These are phyloP conservation scores for Melanostigma gelatinosum DNA, from an alignment of 2,113 vertebrate species.

Conservation along the genomic window DNA sequence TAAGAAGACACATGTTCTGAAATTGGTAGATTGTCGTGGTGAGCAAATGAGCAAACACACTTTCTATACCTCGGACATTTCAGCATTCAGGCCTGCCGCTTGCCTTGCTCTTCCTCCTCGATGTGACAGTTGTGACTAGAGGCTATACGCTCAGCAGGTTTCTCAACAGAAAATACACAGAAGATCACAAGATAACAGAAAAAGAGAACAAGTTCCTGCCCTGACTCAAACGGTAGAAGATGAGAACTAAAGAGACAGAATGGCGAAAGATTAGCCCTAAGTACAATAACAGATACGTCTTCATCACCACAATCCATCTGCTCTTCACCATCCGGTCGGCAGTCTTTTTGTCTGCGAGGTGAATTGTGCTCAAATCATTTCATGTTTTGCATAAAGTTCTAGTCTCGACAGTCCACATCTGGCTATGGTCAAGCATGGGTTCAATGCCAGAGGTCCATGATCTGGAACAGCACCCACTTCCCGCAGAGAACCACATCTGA, in stretches of 20 bases:
- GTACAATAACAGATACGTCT: slow-evolving; percentile 10
- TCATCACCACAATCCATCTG: slow-evolving; percentile 15
- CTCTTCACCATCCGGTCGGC: slow-evolving; percentile 9
- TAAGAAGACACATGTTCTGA: slow-evolving; percentile 16
- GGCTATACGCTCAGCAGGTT: slow-evolving; percentile 55
- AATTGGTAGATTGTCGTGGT: not conserved
- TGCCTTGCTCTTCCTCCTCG: slow-evolving; percentile 13
- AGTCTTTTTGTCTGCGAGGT: slow-evolving; percentile 21
- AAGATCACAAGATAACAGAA: slow-evolving; percentile 54
- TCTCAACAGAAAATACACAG: slow-evolving; percentile 53
- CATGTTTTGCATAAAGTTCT: slow-evolving; percentile 12
- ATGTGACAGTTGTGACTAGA: slow-evolving; percentile 64
- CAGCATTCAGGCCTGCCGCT: slow-evolving; percentile 43
- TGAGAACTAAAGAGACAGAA: not conserved
- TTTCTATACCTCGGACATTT: slow-evolving; percentile 13
- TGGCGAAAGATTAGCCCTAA: slow-evolving; percentile 20
- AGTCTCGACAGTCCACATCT: not conserved
- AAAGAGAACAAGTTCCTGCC: slow-evolving; percentile 43
- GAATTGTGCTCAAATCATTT: slow-evolving; percentile 7
- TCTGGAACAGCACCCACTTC: slow-evolving; percentile 23
- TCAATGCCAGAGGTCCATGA: slow-evolving; percentile 11
- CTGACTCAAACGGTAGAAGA: slow-evolving; percentile 19
- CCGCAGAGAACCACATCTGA: slow-evolving; percentile 12
- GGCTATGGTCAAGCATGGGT: not conserved
- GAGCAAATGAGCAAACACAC: slow-evolving; percentile 51